phyloP scores from a whole-genome alignment of 1,140 invertebrate genomes.

The Lepidurus arcticus region DNA sequence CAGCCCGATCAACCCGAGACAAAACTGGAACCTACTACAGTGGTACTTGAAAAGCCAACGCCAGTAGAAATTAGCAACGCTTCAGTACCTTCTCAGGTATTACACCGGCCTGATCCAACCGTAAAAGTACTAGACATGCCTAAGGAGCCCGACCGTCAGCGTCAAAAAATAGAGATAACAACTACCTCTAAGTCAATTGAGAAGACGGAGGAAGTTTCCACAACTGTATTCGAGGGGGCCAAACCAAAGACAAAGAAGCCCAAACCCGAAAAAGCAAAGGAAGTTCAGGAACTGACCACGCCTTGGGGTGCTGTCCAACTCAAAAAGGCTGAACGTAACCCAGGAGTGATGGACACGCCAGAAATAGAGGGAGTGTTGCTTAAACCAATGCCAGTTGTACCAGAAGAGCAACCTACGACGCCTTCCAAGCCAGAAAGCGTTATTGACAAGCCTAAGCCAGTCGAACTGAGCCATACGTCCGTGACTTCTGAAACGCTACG shows the following conservation, averaged over 20 bases:
- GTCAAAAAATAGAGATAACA: background rate
- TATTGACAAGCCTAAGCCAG: too few relatives aligned
- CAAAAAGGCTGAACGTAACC: background rate
- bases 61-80: too few relatives aligned
- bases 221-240: background rate
- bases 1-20: too few relatives aligned
- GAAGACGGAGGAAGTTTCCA: background rate
- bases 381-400: background rate
- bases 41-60: too few relatives aligned
- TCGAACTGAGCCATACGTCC: too few relatives aligned
- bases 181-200: background rate
- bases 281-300: background rate
- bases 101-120: background rate
- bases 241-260: background rate
- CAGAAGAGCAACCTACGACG: too few relatives aligned
- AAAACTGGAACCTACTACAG: too few relatives aligned
- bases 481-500: too few relatives aligned
- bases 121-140: background rate
- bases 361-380: background rate
- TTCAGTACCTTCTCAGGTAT: too few relatives aligned
- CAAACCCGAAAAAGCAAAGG: background rate
- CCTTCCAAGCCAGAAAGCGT: too few relatives aligned
- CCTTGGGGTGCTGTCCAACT: background rate
- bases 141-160: background rate
- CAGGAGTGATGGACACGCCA: background rate